These are phyloP conservation scores for Tetrax tetrax DNA, from an alignment of 2,113 vertebrate species.

Conservation along the genomic window DNA sequence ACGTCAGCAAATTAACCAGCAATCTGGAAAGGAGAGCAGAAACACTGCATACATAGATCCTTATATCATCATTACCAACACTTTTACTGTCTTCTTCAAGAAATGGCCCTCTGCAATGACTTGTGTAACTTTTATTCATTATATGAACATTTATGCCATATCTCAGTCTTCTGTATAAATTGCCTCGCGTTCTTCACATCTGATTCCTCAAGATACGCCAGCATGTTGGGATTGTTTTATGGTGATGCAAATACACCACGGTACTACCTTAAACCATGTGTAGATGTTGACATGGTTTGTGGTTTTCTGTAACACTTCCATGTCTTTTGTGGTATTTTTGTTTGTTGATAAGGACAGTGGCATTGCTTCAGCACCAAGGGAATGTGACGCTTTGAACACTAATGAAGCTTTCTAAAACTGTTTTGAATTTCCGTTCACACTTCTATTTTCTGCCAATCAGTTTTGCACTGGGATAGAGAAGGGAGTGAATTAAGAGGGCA, in stretches of 20 bases:
- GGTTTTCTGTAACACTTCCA: background rate
- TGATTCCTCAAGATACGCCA: background rate
- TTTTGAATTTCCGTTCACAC: background rate
- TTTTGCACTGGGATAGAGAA: background rate
- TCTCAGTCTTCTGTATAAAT: background rate
- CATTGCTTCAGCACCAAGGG: background rate
- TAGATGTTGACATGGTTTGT: background rate
- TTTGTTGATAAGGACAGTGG: background rate
- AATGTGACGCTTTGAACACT: background rate
- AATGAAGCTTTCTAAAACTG: background rate
- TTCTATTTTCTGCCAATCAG: background rate
- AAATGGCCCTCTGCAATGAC: background rate
- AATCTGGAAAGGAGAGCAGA: background rate
- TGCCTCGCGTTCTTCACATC: background rate
- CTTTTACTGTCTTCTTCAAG: background rate
- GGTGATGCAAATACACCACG: too few species aligned
- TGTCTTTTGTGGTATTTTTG: background rate
- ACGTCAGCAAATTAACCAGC: background rate
- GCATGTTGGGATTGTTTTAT: background rate
- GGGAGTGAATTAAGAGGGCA: background rate
- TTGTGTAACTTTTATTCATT: background rate
- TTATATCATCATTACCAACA: background rate
- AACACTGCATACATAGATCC: fast-evolving
- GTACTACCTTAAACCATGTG: background rate
- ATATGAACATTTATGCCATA: too few species aligned